phyloP scores from a whole-genome alignment of 1,140 invertebrate genomes.

The Heliconius himera region DNA sequence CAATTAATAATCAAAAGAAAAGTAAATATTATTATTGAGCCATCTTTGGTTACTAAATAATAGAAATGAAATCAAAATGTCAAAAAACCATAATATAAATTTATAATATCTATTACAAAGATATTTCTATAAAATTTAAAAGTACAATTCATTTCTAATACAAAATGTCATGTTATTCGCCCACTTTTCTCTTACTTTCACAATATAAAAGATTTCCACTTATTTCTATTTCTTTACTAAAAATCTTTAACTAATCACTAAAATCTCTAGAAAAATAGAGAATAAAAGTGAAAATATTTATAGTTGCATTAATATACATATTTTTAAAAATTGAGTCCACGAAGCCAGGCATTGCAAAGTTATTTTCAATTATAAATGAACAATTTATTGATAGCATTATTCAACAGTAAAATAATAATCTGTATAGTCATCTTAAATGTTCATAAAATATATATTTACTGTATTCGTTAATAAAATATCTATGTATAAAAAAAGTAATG shows the following conservation, averaged over 20 bases:
- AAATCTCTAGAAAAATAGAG: neutral
- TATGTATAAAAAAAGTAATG: neutral
- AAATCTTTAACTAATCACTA: neutral
- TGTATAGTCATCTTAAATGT: no score
- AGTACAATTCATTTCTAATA: neutral
- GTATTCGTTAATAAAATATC: neutral
- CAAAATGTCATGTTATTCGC: conserved; percentile 5
- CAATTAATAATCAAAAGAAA: neutral
- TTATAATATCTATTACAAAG: neutral
- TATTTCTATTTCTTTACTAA: neutral
- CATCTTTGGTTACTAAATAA: neutral
- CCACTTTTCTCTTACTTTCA: neutral
- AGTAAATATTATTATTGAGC: neutral
- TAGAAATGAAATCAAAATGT: neutral
- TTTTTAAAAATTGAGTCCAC: no score
- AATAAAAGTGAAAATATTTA: neutral
- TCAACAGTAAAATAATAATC: no score
- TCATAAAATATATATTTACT: neutral
- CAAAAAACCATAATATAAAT: neutral
- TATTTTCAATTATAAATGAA: neutral
- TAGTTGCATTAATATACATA: no score
- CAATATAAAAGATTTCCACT: neutral
- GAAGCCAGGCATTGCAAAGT: no score
- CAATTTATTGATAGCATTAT: no score
- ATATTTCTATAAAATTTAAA: neutral